These are phyloP conservation scores for Hirundo rustica DNA, from an alignment of 2,797 vertebrate genomes.

Conservation along the genomic window DNA sequence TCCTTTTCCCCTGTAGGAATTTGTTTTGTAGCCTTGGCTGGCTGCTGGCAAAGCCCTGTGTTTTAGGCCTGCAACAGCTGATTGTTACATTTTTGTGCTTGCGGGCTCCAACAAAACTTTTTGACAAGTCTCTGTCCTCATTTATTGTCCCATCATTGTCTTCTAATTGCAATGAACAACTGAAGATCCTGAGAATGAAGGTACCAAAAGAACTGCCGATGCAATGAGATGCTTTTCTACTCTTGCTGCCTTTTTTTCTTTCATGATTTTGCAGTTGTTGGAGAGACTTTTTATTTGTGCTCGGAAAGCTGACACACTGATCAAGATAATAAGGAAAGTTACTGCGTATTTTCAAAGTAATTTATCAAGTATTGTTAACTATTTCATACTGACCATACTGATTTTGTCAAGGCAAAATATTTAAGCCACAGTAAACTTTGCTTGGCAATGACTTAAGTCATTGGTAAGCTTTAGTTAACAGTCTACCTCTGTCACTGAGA, in stretches of 20 bases:
- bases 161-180: background rate
- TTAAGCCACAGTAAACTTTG: background rate
- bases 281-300: background rate
- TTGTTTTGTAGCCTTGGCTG: background rate
- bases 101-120: background rate
- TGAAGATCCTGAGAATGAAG: background rate
- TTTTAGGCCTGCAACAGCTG: background rate
- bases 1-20: background rate
- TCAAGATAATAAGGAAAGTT: background rate
- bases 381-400: background rate
- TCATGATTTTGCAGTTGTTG: background rate
- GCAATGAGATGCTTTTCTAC: background rate
- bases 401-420: background rate
- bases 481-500: too few relatives aligned
- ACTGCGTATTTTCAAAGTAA: background rate
- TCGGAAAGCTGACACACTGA: background rate
- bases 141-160: background rate
- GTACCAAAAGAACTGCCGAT: rapidly evolving
- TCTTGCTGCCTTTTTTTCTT: background rate
- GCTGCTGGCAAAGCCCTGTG: background rate
- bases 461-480: background rate
- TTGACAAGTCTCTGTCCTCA: background rate
- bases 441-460: background rate
- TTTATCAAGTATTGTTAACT: background rate
- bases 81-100: background rate